Evolutionary conservation across 2,888 invertebrate species (phyloP), one percentile per base, ranked within the genome.

Genomic region (Aleiodes leptofemur): DNA sequence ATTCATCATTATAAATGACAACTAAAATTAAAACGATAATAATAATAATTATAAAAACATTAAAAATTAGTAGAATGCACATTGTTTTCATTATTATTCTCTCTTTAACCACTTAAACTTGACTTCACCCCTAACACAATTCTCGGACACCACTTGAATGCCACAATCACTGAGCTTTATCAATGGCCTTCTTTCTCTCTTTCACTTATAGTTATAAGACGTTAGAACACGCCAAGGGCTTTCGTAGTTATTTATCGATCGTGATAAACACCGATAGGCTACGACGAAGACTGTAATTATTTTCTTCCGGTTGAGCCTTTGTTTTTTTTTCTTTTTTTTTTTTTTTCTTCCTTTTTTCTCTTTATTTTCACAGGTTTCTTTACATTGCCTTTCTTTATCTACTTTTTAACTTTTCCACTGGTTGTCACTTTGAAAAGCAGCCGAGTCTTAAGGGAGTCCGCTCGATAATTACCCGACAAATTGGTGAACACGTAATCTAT

Each of bases 211-310:
- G 66, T 56, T 72, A 69, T 73, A 71, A 69, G 74, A 53, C 64
- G 69, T 77, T 59, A 13, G 73, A 70, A 74, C 77, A 77, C 73
- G 73, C 66, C 77, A 76, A 56, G 43, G 61, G 61, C 74, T 59
- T 72, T 78, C 74, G 69, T 43, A 31, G 76, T 78, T 78, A 79
- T 79, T 79, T 79, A 79, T 79, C 73, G 77, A 79, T 79, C 77
- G 66, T 66, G 78, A 79, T 76, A 77, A 77, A 64, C 55, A 53
- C 57, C 75, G 70, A 71, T 66, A 64, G 72, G 51, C 38, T 69
- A 72, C 75, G 69, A 69, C 70, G 64, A 77, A 78, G 66, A 72
- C 73, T 77, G 75, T 78, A 78, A 78, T 78, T 78, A 78, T 78
- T 77, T 77, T 78, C 77, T 68, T 74, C 64, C 66, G 72, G 72